A percentile compares a stretch with the other conserved stretches of the same genome.
phyloP scores from a whole-genome alignment of 1,140 invertebrate species.

The Drosophila sechellia region DNA sequence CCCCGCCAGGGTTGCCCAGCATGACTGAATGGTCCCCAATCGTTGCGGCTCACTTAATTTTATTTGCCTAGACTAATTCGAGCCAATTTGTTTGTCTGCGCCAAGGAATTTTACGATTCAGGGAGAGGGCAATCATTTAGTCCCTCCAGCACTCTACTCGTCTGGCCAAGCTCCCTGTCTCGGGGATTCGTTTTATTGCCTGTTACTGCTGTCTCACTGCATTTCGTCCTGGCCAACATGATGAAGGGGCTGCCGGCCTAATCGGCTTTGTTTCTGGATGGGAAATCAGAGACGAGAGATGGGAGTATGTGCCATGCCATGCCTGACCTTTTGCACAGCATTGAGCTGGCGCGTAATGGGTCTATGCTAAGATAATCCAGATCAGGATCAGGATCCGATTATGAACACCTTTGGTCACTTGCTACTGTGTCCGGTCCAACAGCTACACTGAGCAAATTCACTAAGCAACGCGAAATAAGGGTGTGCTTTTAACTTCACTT shows the following conservation, averaged over 20 bases:
- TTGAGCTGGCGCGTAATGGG: conserved; percentile 14
- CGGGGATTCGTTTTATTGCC: conserved; percentile 39
- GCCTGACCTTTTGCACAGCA: background rate
- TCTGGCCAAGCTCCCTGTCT: background rate
- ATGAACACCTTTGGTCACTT: conserved; percentile 39
- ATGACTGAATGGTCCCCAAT: conserved; percentile 44
- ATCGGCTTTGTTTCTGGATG: conserved; percentile 31
- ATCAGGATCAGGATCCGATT: conserved; percentile 36
- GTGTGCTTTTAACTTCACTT: no score
- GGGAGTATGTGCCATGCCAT: background rate
- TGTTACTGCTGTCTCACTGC: conserved; percentile 16
- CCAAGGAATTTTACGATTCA: conserved; percentile 46
- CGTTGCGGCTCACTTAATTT: conserved; percentile 71
- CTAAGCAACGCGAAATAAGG: no score
- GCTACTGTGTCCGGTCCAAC: background rate
- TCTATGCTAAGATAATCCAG: conserved; percentile 31
- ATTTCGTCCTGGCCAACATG: background rate
- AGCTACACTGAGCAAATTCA: no score
- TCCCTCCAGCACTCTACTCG: conserved; percentile 9
- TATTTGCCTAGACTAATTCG: conserved; percentile 62
- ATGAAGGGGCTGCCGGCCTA: conserved; percentile 14
- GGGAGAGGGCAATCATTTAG: conserved; percentile 26
- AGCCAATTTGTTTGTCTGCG: conserved; percentile 75
- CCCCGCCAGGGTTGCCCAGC: background rate
- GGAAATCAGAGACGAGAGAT: no score